A percentile compares a stretch with the other conserved stretches of the same genome.
Conservation (phyloP, 2,888 invertebrate genomes). For the Notodonta ziczac region DNA sequence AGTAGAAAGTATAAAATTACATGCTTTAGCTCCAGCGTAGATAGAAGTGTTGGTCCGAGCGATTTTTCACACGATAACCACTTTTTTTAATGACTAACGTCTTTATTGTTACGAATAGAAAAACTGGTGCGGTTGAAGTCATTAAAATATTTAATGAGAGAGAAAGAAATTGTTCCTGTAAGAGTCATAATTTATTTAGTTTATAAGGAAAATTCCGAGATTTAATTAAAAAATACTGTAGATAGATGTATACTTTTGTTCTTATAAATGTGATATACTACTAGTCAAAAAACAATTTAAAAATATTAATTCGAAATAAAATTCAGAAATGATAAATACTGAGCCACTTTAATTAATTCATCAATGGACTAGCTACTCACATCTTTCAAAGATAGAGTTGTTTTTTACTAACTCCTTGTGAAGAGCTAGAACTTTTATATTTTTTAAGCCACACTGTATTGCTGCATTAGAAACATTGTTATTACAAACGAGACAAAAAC, state of each 20-base stretch:
- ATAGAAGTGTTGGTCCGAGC: slow-evolving; percentile 49
- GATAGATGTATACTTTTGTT: too few species aligned
- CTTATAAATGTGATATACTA: too few species aligned
- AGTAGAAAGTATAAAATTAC: slow-evolving; percentile 78
- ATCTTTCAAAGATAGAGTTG: too few species aligned
- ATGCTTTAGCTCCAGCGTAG: slow-evolving; percentile 56
- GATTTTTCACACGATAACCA: slow-evolving; percentile 75
- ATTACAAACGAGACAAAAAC: neutral
- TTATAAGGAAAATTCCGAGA: too few species aligned
- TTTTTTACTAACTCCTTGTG: neutral
- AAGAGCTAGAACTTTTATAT: neutral
- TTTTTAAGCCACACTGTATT: neutral
- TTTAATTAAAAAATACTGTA: too few species aligned
- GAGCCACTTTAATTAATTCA: too few species aligned
- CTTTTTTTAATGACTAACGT: slow-evolving; percentile 60
- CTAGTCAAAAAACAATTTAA: too few species aligned
- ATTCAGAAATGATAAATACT: too few species aligned
- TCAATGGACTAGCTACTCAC: too few species aligned
- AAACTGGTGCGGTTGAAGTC: slow-evolving; percentile 40
- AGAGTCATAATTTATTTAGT: neutral
- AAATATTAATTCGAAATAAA: too few species aligned
- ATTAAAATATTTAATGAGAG: slow-evolving; percentile 24
- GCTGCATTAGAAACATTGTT: neutral
- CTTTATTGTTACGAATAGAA: slow-evolving; percentile 65
- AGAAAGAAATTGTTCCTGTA: slow-evolving; percentile 3